Conservation (phyloP, 2,113 vertebrate species). For the Psettodes erumei region DNA sequence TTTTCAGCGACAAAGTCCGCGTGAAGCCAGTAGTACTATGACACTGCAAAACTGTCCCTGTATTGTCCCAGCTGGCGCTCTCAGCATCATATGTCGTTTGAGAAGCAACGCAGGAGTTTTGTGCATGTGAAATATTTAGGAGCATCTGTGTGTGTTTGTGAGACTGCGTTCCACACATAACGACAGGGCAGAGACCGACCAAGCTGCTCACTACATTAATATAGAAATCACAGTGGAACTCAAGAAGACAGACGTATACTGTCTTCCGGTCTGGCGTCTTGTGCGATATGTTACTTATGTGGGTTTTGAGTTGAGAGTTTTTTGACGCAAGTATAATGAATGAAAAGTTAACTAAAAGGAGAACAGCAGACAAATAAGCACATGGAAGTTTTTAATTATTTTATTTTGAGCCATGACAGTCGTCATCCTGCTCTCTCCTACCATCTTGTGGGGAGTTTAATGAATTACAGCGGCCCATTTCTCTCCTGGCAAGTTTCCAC, state of each 20-base stretch:
- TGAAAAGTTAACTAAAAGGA: conserved; percentile 31
- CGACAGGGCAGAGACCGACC: neutral
- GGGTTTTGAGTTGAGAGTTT: conserved; percentile 3
- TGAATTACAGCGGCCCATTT: conserved; percentile 11
- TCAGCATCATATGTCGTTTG: too few species aligned
- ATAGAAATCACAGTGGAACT: conserved; percentile 9
- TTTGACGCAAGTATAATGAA: neutral
- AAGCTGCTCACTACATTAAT: conserved; percentile 16
- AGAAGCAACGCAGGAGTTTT: too few species aligned
- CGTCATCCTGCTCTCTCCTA: conserved; percentile 59
- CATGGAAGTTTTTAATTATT: too few species aligned
- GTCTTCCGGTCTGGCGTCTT: conserved; percentile 28
- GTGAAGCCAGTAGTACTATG: too few species aligned
- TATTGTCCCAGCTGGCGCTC: too few species aligned
- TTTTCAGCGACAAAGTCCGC: too few species aligned
- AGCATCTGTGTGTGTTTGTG: conserved; percentile 15
- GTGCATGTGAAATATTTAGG: conserved; percentile 20
- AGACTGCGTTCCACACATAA: neutral
- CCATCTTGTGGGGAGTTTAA: conserved; percentile 41
- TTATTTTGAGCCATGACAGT: too few species aligned
- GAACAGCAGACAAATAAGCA: neutral
- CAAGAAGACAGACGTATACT: too few species aligned
- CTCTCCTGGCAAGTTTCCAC: conserved; percentile 47
- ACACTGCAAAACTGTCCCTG: too few species aligned
- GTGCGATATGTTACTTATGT: conserved; percentile 24